phyloP scores from a whole-genome alignment of 2,797 vertebrate genomes.

The Megaceryle alcyon region DNA sequence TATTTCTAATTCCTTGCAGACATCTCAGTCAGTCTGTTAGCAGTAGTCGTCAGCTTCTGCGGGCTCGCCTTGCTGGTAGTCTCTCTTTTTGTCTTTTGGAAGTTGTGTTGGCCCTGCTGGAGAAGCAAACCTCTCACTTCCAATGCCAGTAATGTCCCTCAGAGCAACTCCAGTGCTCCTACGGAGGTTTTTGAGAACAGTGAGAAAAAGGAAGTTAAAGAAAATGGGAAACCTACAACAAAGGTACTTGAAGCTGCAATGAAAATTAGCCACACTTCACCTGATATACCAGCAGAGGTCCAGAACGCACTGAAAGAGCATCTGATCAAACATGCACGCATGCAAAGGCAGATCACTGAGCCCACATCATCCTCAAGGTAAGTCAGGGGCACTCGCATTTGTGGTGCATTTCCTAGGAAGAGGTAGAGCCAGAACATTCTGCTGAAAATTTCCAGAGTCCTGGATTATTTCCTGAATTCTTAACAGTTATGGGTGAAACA shows the following conservation, averaged over 20 bases:
- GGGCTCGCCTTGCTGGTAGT: conserved; percentile 96
- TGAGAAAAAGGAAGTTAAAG: conserved; percentile 86
- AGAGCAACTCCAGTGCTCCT: conserved; percentile 81
- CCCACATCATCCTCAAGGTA: conserved; percentile 97
- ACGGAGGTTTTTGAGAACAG: conserved; percentile 81
- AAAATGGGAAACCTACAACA: conserved; percentile 82
- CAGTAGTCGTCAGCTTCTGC: conserved; percentile 97
- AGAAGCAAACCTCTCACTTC: conserved; percentile 89
- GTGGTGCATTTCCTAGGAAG: background rate
- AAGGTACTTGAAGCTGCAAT: conserved; percentile 91
- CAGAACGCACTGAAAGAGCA: conserved; percentile 91
- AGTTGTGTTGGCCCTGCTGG: conserved; percentile 98
- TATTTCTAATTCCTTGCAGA: conserved; percentile 84
- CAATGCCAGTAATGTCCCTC: conserved; percentile 79
- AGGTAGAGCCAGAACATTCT: background rate
- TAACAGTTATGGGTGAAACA: background rate
- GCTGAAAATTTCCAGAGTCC: background rate
- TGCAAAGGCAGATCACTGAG: conserved; percentile 97
- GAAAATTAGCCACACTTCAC: conserved; percentile 99
- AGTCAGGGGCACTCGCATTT: background rate
- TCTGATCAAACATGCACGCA: conserved; percentile 89
- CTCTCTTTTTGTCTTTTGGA: conserved; percentile 99
- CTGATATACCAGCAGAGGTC: conserved; percentile 97
- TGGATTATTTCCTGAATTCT: background rate
- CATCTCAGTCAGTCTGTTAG: conserved; percentile 96